Conservation (phyloP, 2,888 invertebrate species). For the Thymelicus lineola region DNA sequence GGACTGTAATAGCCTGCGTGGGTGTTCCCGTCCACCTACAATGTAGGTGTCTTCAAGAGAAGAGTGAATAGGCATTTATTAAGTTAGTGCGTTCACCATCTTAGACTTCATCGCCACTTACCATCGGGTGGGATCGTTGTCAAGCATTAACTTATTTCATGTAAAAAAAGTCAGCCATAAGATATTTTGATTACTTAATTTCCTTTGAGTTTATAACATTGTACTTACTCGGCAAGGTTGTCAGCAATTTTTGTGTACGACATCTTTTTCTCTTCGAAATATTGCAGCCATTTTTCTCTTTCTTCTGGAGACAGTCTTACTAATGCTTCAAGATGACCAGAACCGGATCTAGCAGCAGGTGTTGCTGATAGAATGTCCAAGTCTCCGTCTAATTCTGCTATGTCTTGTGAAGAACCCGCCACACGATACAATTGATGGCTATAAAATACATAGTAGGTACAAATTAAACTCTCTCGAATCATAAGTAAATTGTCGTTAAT, state of each 20-base stretch:
- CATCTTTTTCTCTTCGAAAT: slow-evolving; percentile 62
- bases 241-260: slow-evolving; percentile 62
- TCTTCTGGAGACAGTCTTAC: slow-evolving; percentile 67
- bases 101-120: no score
- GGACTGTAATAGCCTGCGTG: no score
- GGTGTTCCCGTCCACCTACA: no score
- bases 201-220: neutral
- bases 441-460: neutral
- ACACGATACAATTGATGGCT: slow-evolving; percentile 72
- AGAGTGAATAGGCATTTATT: no score
- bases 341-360: slow-evolving; percentile 55
- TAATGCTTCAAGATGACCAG: slow-evolving; percentile 64
- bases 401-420: slow-evolving; percentile 57
- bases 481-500: no score
- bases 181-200: no score
- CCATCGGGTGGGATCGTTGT: no score
- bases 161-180: no score
- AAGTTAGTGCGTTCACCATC: no score
- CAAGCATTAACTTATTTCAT: no score
- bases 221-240: slow-evolving; percentile 70
- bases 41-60: no score
- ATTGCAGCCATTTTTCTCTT: slow-evolving; percentile 63
- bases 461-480: no score
- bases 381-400: slow-evolving; percentile 57
- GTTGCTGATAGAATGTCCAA: slow-evolving; percentile 66